Evolutionary conservation across 92 coral and sea anemone species (phyloP), one percentile per base, ranked within the genome.

Genomic region (Porites cylindrica): DNA sequence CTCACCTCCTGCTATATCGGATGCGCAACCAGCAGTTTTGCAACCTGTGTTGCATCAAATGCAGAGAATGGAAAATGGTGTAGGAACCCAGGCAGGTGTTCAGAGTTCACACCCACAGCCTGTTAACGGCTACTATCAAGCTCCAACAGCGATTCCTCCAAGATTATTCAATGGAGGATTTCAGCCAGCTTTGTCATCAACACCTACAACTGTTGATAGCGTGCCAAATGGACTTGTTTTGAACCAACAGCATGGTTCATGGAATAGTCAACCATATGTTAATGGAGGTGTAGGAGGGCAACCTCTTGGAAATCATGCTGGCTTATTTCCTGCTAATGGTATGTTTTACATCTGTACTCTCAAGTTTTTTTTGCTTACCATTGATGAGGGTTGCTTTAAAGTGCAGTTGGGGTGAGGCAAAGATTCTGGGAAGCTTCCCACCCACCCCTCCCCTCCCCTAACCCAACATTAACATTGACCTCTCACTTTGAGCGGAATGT

Each of bases 171-270:
- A 21, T 69, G 88, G 89, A 16, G 78, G 91, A 8, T 95, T 95
- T 79, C 86, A 85, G 72, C 98, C 98, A 23, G 90, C 96, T 8
- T 79, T 93, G 91, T 90, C 98, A 1, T 95, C 98, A 32, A 95
- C 98, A 17, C 98, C 97, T 60, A 54, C 89, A 17, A 72, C 88
- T 52, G 88, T 63, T 32, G 75, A 74, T 73, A 86, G 82, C 8
- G 76, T 60, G 47, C 63, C 80, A 12, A 75, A 74, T 9, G 73
- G 87, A 59, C 70, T 58, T 70, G 70, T 74, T 11, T 43, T 70
- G 71, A 83, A 61, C 75, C 43, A 65, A 23, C 80, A 47, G 51
- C 51, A 63, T 47, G 81, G 59, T 11, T 65, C 74, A 58, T 62
- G 80, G 80, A 74, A 38, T 6, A 50, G 80, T 64, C 87, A 75